Conservation (phyloP, 2,113 vertebrate species). For the human region DNA sequence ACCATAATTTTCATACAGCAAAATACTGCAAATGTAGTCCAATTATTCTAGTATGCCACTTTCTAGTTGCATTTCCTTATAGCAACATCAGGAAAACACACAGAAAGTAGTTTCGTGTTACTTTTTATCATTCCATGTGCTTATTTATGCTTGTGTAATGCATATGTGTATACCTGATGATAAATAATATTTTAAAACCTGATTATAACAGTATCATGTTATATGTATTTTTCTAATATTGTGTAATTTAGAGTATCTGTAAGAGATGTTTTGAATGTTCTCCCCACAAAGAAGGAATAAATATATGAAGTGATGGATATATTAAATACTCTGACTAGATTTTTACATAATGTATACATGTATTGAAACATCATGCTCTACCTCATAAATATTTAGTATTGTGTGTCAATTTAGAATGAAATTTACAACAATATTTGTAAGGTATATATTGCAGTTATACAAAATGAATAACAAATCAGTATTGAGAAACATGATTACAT, state of each 20-base stretch:
- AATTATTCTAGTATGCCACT: background rate
- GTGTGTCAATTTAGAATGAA: background rate
- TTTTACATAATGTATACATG: background rate
- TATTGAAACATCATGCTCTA: background rate
- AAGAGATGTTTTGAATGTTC: background rate
- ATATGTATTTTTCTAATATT: background rate
- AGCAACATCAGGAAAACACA: background rate
- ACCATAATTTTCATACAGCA: background rate
- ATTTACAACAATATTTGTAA: background rate
- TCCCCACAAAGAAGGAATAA: background rate
- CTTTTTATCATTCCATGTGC: background rate
- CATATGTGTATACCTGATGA: background rate
- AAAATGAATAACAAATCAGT: background rate
- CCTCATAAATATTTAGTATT: background rate
- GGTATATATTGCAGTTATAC: background rate
- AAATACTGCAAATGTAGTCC: background rate
- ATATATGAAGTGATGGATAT: background rate
- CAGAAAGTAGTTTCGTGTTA: background rate
- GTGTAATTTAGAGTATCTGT: background rate
- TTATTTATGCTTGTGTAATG: background rate
- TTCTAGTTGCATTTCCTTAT: background rate
- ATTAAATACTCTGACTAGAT: background rate
- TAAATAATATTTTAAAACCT: background rate
- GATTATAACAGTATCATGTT: background rate
- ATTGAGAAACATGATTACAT: background rate